Percentiles rank a stretch among this genome's conserved stretches.
phyloP scores from a whole-genome alignment of 1,140 invertebrate genomes.

The Pogonomyrmex californicus region DNA sequence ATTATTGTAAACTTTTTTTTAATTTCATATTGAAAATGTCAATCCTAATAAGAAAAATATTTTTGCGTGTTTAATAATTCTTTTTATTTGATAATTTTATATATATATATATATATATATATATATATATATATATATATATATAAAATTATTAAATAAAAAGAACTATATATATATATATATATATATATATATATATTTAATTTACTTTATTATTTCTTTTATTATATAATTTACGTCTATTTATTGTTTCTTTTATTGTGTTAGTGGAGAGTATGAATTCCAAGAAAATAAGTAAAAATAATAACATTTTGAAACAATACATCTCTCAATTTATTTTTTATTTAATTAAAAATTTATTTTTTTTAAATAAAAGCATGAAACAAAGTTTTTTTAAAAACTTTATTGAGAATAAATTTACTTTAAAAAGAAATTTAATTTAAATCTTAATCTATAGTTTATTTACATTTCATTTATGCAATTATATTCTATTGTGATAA shows the following conservation, averaged over 20 bases:
- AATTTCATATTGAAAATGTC: neutral
- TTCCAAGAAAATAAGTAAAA: neutral
- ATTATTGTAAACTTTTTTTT: neutral
- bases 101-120: neutral
- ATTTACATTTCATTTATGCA: no score
- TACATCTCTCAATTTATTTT: neutral
- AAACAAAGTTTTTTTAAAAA: neutral
- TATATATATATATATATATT: no score
- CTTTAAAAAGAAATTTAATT: no score
- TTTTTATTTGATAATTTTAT: conserved; percentile 21
- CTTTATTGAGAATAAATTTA: neutral
- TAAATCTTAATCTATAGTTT: no score
- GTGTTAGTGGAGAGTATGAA: neutral
- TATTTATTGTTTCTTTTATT: neutral
- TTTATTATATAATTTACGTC: no score
- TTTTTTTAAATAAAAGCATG: no score
- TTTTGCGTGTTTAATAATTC: neutral
- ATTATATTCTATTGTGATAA: no score
- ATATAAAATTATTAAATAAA: no score
- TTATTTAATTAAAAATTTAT: neutral
- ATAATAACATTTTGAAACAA: neutral
- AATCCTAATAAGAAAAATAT: neutral
- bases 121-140: no score
- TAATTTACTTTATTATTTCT: neutral
- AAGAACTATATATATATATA: no score